Evolutionary conservation across 2,797 vertebrate genomes (phyloP), one percentile per base, ranked within the genome.

Genomic region (Alosa sapidissima): DNA sequence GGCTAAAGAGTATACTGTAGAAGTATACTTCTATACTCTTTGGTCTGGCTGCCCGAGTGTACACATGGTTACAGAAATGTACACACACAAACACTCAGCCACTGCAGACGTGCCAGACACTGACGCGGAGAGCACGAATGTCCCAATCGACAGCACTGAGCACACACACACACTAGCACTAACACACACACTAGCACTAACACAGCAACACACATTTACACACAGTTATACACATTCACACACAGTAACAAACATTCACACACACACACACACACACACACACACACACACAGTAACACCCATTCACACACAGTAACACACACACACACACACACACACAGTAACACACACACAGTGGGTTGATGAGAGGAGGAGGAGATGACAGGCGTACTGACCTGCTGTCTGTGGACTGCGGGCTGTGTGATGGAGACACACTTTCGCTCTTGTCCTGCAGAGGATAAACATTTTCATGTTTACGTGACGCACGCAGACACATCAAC

Each of bases 391-490:
- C 90, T 87, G 21, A 95, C 95, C 93, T 94, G 91, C 81, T 84
- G 7, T 86, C 84, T 45, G 90, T 72, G 1, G 91, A 91, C 36
- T 94, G 93, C 14, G 91, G 88, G 83, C 55, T 92, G 45, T 91
- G 90, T 3, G 92, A 65, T 0, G 84, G 55, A 19, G 87, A 90
- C 5, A 84, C 48, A 78, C 65, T 86, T 65, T 92, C 91, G 65
- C 89, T 91, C 88, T 90, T 90, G 84, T 93, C 92, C 95, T 95
- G 88, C 60, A 89, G 90, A 88, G 5, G 82, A 84, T 33, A 81
- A 82, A 87, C 21, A 0, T 5, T 0, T 16, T 19, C 54, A 82
- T 10, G 55, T 45, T 55, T 55, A 55, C 54, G 19, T 5, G 54
- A 55, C 54, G 16, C 54, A 55, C 16, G 54, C 54, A 5, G 7